A percentile compares a stretch with the other conserved stretches of the same genome.
Conservation (phyloP, 2,888 invertebrate species). For the Drosophila meridiana region DNA sequence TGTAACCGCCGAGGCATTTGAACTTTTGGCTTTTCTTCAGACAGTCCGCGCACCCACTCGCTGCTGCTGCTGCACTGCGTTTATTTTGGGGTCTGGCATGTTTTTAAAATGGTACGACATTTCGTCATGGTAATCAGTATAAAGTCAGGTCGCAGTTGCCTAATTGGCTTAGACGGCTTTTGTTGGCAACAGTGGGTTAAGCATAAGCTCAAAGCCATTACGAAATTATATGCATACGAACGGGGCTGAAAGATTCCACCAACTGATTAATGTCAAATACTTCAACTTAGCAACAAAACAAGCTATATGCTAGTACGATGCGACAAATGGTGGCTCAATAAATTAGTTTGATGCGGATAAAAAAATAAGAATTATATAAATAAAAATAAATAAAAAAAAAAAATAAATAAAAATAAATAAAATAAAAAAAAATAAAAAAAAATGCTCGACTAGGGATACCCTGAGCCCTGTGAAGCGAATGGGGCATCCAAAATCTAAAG, state of each 20-base stretch:
- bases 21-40: slow-evolving; percentile 68
- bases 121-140: slow-evolving; percentile 77
- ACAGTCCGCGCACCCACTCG: slow-evolving; percentile 38
- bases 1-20: slow-evolving; percentile 71
- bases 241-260: slow-evolving; percentile 10
- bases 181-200: slow-evolving; percentile 17
- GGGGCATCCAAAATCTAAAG: too few species aligned
- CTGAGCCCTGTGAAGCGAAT: too few species aligned
- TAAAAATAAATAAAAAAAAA: background rate
- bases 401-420: background rate
- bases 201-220: slow-evolving; percentile 11
- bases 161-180: slow-evolving; percentile 46
- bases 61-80: slow-evolving; percentile 5
- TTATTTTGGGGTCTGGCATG: slow-evolving; percentile 27
- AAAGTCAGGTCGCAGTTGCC: slow-evolving; percentile 44
- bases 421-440: too few species aligned
- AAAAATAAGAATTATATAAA: background rate
- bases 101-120: slow-evolving; percentile 70
- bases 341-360: background rate
- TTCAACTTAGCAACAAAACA: slow-evolving; percentile 1
- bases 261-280: slow-evolving; percentile 13
- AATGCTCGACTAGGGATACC: too few species aligned
- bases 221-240: slow-evolving; percentile 24
- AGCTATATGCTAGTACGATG: background rate
- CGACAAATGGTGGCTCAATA: slow-evolving; percentile 1